Percentiles rank a stretch among this genome's conserved stretches.
Evolutionary conservation across 2,888 invertebrate genomes (phyloP).

Genomic region (Venusia cambrica): DNA sequence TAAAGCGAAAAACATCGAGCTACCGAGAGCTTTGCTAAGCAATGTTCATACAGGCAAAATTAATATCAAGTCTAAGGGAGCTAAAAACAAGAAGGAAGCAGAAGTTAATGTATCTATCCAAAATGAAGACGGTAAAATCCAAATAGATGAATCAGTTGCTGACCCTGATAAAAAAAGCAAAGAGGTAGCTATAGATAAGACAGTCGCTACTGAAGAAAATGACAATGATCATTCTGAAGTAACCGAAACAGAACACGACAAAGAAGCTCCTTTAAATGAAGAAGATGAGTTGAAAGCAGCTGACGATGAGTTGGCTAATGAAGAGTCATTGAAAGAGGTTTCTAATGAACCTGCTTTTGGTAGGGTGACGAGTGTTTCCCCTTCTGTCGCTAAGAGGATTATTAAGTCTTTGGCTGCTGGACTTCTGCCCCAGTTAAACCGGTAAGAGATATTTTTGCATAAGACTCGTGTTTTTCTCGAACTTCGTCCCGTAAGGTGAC

Average conservation of each 20-base stretch:
- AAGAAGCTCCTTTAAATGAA: conserved; percentile 37
- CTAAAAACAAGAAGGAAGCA: conserved; percentile 32
- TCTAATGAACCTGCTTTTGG: conserved; percentile 59
- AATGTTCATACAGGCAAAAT: conserved; percentile 41
- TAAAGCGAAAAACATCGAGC: conserved; percentile 70
- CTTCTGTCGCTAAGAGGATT: conserved; percentile 88
- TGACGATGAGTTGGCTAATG: conserved; percentile 59
- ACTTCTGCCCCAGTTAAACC: conserved; percentile 90
- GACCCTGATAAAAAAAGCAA: conserved; percentile 28
- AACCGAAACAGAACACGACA: conserved; percentile 3
- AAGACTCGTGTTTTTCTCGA: no score
- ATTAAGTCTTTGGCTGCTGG: conserved; percentile 85
- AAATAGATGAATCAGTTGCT: conserved; percentile 29
- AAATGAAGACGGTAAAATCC: conserved; percentile 28
- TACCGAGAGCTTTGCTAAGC: conserved; percentile 56
- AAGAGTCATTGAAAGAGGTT: conserved; percentile 50
- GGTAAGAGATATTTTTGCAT: conserved; percentile 49
- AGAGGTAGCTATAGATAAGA: conserved; percentile 58
- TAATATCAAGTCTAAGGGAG: conserved; percentile 33
- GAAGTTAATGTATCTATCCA: conserved; percentile 19
- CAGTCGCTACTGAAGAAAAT: conserved; percentile 30
- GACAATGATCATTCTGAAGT: conserved; percentile 42
- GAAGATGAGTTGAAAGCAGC: conserved; percentile 58
- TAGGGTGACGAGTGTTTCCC: conserved; percentile 80
- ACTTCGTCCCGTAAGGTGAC: no score